Percentiles rank a stretch among this genome's conserved stretches.
These are phyloP conservation scores for Tympanuchus pallidicinctus DNA, from an alignment of 2,113 vertebrate genomes.

Conservation along the genomic window DNA sequence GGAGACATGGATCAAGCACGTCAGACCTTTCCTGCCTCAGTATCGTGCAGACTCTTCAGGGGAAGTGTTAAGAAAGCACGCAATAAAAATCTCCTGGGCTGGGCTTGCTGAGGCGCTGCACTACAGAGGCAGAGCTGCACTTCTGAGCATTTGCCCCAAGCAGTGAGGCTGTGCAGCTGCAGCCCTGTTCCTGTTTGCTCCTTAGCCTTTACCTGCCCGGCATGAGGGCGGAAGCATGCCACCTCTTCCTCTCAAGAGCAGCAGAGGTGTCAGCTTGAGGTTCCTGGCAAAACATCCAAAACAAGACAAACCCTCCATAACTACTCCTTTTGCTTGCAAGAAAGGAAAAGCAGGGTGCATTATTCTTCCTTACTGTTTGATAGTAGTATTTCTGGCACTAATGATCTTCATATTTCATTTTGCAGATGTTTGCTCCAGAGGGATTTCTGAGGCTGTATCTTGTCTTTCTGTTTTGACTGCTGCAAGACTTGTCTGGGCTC, in stretches of 20 bases:
- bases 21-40: neutral
- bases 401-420: neutral
- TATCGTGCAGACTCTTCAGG: accelerated
- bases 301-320: neutral
- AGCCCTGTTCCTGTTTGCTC: accelerated
- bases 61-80: neutral
- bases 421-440: neutral
- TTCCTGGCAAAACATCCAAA: neutral
- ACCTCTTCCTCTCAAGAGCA: neutral
- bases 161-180: neutral
- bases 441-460: neutral
- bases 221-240: neutral
- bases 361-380: neutral
- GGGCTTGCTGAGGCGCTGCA: neutral
- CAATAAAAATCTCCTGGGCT: neutral
- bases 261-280: neutral
- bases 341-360: neutral
- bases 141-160: neutral
- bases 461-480: neutral
- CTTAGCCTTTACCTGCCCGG: neutral
- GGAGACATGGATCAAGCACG: neutral
- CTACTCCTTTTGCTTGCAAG: neutral
- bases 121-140: neutral
- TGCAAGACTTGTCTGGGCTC: neutral
- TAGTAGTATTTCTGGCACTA: neutral